Conservation (phyloP, 1,140 invertebrate species). For the Heliconius hewitsoni region DNA sequence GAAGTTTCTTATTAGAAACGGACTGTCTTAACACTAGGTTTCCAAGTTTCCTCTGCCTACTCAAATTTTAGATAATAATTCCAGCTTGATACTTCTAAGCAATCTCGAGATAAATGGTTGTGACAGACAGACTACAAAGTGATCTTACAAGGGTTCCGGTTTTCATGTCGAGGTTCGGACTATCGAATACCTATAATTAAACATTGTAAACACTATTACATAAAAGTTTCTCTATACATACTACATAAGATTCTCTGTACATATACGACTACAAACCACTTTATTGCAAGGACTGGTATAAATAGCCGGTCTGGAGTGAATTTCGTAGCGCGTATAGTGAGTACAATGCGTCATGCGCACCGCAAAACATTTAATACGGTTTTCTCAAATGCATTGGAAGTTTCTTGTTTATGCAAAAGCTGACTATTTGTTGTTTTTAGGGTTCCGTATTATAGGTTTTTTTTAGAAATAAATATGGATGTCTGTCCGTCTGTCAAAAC, state of each 20-base stretch:
- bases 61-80: no score
- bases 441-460: not conserved
- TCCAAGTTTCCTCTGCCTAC: no score
- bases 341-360: constrained; percentile 45
- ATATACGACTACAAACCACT: not conserved
- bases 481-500: no score
- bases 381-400: constrained; percentile 37
- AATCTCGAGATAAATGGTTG: no score
- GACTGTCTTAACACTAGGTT: no score
- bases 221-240: not conserved
- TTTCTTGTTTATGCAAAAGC: constrained; percentile 36
- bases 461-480: no score
- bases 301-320: constrained; percentile 22
- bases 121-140: no score
- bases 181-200: not conserved
- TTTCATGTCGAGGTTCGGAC: not conserved
- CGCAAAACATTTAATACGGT: constrained; percentile 56
- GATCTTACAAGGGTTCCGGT: no score
- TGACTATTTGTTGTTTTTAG: constrained; percentile 3
- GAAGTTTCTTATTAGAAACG: no score
- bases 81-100: no score
- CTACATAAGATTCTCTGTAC: no score
- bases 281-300: constrained; percentile 13
- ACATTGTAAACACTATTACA: not conserved
- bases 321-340: constrained; percentile 34